Conservation (phyloP, 2,888 invertebrate species). For the Melipona beecheii region DNA sequence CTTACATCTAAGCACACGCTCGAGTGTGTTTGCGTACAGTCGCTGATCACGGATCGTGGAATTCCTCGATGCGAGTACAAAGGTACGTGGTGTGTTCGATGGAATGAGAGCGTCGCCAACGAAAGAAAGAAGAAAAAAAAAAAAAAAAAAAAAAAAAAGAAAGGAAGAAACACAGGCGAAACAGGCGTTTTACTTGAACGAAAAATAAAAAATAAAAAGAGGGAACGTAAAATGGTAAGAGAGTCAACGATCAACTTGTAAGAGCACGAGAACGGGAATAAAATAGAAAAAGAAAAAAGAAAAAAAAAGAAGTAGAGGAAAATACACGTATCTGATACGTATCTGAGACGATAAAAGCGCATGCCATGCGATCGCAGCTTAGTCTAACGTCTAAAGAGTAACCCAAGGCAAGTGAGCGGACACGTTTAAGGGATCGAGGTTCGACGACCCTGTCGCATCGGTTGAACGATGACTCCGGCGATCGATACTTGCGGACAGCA, state of each 20-base stretch:
- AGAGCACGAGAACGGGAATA: not conserved
- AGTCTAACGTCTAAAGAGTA: conserved; percentile 56
- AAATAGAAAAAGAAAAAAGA: not conserved
- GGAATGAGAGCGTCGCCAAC: conserved; percentile 58
- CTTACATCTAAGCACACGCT: conserved; percentile 46
- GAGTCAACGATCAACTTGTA: conserved; percentile 22
- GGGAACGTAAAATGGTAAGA: not conserved
- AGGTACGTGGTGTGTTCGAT: conserved; percentile 48
- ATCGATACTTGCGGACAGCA: conserved; percentile 38
- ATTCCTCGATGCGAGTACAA: conserved; percentile 35
- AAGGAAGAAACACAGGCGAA: conserved; percentile 9
- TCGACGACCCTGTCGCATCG: conserved; percentile 62
- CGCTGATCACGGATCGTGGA: conserved; percentile 29
- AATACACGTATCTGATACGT: not conserved
- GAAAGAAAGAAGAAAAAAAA: conserved; percentile 27
- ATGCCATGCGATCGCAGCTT: conserved; percentile 78
- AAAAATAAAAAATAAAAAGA: conserved; percentile 3
- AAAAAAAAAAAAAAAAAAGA: conserved; percentile 28
- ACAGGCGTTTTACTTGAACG: conserved; percentile 5
- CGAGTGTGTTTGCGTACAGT: conserved; percentile 34
- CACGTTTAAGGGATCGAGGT: conserved; percentile 48
- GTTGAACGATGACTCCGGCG: conserved; percentile 37
- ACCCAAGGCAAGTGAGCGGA: conserved; percentile 67
- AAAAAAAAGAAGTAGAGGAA: not conserved
- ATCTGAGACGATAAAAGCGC: conserved; percentile 72